phyloP scores from a whole-genome alignment of 2,113 vertebrate species.

The Psammodynastes pulverulentus region DNA sequence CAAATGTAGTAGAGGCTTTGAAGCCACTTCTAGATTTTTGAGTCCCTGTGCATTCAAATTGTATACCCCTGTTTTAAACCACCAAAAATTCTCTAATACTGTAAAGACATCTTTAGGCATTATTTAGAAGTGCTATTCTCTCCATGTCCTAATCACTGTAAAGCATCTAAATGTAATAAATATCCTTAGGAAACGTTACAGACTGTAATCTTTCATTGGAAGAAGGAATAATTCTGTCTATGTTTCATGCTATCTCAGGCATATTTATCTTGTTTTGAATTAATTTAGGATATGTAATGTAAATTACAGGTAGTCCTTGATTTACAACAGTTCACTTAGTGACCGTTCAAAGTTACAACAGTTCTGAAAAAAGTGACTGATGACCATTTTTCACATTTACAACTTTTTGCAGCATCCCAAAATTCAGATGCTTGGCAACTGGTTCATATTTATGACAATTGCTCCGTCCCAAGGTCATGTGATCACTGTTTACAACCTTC shows the following conservation, averaged over 20 bases:
- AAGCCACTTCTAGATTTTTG: neutral
- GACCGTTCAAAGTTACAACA: neutral
- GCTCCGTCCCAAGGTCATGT: neutral
- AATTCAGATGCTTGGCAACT: neutral
- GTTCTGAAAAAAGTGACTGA: neutral
- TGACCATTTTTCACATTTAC: neutral
- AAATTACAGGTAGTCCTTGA: neutral
- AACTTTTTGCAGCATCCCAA: neutral
- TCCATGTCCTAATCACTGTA: neutral
- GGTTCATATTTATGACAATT: neutral
- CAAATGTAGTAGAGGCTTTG: neutral
- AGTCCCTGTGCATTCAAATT: neutral
- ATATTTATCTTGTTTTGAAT: neutral
- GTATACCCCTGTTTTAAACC: neutral
- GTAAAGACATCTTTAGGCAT: neutral
- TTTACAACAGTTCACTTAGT: neutral
- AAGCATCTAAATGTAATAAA: neutral
- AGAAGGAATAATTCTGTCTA: neutral
- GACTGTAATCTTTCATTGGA: neutral
- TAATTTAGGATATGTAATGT: neutral
- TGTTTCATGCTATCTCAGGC: neutral
- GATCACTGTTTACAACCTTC: neutral
- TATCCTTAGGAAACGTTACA: neutral
- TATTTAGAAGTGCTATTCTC: neutral
- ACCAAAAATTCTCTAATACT: neutral